Conservation (phyloP, 2,888 invertebrate genomes). For the Auanema sp. region DNA sequence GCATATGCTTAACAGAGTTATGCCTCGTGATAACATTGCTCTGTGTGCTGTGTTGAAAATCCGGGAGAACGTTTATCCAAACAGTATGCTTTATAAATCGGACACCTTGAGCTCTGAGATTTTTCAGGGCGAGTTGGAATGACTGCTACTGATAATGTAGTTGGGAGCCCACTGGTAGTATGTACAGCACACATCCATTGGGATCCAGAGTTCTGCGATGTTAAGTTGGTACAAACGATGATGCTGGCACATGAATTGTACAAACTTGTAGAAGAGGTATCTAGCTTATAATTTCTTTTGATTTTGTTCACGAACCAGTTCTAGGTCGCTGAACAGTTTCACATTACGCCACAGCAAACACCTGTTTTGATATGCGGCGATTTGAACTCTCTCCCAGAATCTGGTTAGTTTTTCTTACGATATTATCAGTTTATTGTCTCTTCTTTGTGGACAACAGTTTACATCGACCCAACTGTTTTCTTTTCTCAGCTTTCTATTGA, state of each 20-base stretch:
- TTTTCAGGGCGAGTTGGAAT: slow-evolving; percentile 25
- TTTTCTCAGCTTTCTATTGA: neutral
- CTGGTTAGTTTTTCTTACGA: slow-evolving; percentile 70
- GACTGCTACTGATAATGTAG: slow-evolving; percentile 69
- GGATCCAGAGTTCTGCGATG: slow-evolving; percentile 99
- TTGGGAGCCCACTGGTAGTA: slow-evolving; percentile 83
- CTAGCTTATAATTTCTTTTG: neutral
- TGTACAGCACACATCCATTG: slow-evolving; percentile 99
- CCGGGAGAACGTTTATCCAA: slow-evolving; percentile 90
- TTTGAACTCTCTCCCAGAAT: slow-evolving; percentile 96
- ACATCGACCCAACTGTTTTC: neutral
- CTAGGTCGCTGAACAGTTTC: slow-evolving; percentile 76
- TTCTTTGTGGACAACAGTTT: neutral
- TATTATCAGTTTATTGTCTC: slow-evolving; percentile 1
- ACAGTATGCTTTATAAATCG: slow-evolving; percentile 69
- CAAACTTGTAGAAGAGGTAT: slow-evolving; percentile 13
- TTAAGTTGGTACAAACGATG: slow-evolving; percentile 98
- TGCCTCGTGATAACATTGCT: slow-evolving; percentile 92
- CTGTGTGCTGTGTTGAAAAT: slow-evolving; percentile 91
- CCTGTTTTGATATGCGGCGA: slow-evolving; percentile 94
- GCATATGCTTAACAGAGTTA: slow-evolving; percentile 69
- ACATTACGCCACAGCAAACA: slow-evolving; percentile 75
- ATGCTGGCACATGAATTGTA: slow-evolving; percentile 90
- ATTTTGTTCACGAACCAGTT: slow-evolving; percentile 25
- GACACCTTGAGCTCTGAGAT: neutral